Base-by-base conservation (phyloP, 2,113 vertebrate genomes). In the Pituophis catenifer region DNA sequence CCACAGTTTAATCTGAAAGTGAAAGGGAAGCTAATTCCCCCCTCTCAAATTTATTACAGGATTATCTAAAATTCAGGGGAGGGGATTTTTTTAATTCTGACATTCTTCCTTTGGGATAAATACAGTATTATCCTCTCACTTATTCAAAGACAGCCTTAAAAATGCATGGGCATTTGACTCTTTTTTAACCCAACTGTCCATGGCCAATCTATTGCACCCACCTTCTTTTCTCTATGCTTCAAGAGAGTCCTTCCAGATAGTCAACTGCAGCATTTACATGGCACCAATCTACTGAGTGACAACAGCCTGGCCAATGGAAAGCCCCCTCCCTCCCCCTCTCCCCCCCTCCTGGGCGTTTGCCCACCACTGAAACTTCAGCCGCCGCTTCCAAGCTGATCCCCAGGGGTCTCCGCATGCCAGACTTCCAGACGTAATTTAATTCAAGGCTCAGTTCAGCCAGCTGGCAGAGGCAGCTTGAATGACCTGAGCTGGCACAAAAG, bases 401-500 rank as follows among this genome's bases (percentile, higher is more conserved):
- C 29, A 8, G 92, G 0, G 3, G 90, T 91, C 75, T 58, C 50
- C 33, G 0, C 0, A 4, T 94, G 92, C 88, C 6, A 0, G 86
- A 94, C 96, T 94, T 92, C 86, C 94, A 95, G 95, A 93, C 92
- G 93, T 90, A 57, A 87, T 94, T 65, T 0, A 0, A 93, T 94
- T 92, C 91, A 0, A 90, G 48, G 91, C 95, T 95, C 6, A 48
- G 50, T 81, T 65, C 86, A 0, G 95, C 95, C 95, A 96, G 96
- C 94, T 94, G 95, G 94, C 94, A 91, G 90, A 0, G 8, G 93
- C 94, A 95, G 94, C 95, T 96, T 94, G 92, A 96, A 94, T 86
- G 94, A 95, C 93, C 93, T 94, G 29, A 95, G 93, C 90, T 93
- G 95, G 93, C 96, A 95, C n/a, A 15, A 38, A 96, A 96, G 94